A percentile compares a stretch with the other conserved stretches of the same genome.
phyloP scores from a whole-genome alignment of 2,888 invertebrate species.

The Monopis laevigella region DNA sequence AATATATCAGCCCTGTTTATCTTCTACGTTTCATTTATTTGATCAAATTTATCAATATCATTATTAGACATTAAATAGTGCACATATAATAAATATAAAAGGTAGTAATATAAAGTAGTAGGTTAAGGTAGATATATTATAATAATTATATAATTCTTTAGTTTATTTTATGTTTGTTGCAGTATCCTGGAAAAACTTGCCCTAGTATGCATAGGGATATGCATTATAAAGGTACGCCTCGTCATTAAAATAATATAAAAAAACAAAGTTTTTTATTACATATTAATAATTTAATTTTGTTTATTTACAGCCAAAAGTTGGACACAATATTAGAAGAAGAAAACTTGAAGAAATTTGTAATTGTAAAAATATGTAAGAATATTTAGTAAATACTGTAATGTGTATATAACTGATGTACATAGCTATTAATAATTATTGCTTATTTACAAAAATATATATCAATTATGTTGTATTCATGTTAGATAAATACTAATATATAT shows the following conservation, averaged over 20 bases:
- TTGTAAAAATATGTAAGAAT: slow-evolving; percentile 2
- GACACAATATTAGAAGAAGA: slow-evolving; percentile 75
- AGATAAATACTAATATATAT: too few species aligned
- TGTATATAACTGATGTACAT: slow-evolving; percentile 10
- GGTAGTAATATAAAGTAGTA: too few species aligned
- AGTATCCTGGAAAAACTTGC: slow-evolving; percentile 83
- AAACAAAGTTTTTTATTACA: background rate
- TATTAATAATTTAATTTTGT: slow-evolving; percentile 18
- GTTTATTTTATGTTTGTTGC: slow-evolving; percentile 31
- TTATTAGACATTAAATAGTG: too few species aligned
- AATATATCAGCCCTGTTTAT: too few species aligned
- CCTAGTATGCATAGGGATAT: slow-evolving; percentile 93
- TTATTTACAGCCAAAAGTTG: slow-evolving; percentile 80
- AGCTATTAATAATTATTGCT: background rate
- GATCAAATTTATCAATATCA: too few species aligned
- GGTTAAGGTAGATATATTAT: too few species aligned
- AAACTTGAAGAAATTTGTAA: background rate
- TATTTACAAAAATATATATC: background rate
- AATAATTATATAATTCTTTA: too few species aligned
- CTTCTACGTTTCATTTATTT: too few species aligned
- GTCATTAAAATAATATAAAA: background rate
- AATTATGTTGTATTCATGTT: background rate
- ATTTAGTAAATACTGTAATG: slow-evolving; percentile 1
- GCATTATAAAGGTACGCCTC: slow-evolving; percentile 82
- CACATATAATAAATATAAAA: too few species aligned